Conservation (phyloP, 2,113 vertebrate genomes). For the Haemorhous mexicanus region DNA sequence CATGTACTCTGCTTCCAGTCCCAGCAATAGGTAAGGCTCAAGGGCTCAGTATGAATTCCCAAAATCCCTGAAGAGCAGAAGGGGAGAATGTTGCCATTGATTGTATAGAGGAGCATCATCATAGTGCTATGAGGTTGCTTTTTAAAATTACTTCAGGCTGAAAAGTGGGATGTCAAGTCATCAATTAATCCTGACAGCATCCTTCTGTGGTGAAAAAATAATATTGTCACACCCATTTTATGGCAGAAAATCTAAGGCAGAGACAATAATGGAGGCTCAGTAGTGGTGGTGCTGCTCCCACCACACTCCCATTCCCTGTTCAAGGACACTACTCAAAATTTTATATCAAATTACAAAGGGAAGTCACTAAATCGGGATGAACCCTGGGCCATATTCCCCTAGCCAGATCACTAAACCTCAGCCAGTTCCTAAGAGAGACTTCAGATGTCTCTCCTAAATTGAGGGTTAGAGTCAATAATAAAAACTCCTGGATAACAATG, state of each 20-base stretch:
- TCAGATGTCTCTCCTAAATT: background rate
- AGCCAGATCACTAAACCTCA: background rate
- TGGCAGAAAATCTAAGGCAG: background rate
- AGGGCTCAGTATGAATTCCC: background rate
- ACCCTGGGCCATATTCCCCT: background rate
- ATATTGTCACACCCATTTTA: conserved; percentile 27
- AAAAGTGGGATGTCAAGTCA: conserved; percentile 47
- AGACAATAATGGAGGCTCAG: background rate
- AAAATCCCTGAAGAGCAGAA: background rate
- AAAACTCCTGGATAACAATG: background rate
- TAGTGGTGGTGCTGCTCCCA: background rate
- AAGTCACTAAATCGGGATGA: background rate
- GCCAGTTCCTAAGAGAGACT: background rate
- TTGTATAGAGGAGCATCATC: background rate
- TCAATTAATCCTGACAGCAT: conserved; percentile 58
- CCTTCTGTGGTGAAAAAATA: conserved; percentile 59
- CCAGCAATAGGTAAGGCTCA: background rate
- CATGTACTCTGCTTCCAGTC: background rate
- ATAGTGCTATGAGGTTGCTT: background rate
- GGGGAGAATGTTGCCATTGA: background rate
- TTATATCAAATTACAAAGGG: background rate
- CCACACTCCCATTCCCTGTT: background rate
- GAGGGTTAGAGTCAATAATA: background rate
- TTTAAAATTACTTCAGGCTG: background rate
- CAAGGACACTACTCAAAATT: background rate